Conservation (phyloP, 2,113 vertebrate genomes). For the Proteles cristata region DNA sequence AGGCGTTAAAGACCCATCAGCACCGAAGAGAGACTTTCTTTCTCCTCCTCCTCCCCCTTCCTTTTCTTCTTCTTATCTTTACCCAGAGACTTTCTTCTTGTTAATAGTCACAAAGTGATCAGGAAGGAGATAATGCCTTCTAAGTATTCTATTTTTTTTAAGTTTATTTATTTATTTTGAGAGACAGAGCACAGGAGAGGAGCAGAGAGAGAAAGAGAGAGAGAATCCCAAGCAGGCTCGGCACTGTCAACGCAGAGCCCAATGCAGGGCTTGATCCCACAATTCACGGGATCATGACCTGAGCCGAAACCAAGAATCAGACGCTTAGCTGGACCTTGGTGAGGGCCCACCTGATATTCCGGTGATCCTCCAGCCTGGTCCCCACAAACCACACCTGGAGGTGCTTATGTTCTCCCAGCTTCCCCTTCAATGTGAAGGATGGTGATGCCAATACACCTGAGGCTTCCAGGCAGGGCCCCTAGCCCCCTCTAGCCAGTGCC, state of each 20-base stretch:
- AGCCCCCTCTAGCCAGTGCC: neutral
- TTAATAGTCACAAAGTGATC: neutral
- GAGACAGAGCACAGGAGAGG: neutral
- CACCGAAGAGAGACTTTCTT: neutral
- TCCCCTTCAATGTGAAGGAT: neutral
- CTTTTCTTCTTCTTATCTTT: too few relatives aligned
- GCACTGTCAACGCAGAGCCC: neutral
- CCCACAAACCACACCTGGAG: too few relatives aligned
- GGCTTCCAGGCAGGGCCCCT: too few relatives aligned
- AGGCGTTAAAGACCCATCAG: rapidly evolving
- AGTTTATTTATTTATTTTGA: too few relatives aligned
- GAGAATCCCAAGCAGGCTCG: neutral
- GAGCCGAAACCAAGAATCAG: neutral
- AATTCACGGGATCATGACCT: neutral
- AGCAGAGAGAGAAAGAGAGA: neutral
- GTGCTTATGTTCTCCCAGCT: neutral
- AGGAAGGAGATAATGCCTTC: neutral
- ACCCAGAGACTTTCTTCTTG: neutral
- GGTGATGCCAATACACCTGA: neutral
- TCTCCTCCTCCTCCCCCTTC: too few relatives aligned
- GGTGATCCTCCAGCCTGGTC: neutral
- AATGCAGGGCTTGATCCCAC: neutral
- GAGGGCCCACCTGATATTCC: neutral
- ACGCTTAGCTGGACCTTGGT: neutral
- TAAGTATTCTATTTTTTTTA: neutral